Percentiles rank a stretch among this genome's conserved stretches.
These are phyloP conservation scores for Siphamia tubifer DNA, from an alignment of 2,113 vertebrate genomes.

Conservation along the genomic window DNA sequence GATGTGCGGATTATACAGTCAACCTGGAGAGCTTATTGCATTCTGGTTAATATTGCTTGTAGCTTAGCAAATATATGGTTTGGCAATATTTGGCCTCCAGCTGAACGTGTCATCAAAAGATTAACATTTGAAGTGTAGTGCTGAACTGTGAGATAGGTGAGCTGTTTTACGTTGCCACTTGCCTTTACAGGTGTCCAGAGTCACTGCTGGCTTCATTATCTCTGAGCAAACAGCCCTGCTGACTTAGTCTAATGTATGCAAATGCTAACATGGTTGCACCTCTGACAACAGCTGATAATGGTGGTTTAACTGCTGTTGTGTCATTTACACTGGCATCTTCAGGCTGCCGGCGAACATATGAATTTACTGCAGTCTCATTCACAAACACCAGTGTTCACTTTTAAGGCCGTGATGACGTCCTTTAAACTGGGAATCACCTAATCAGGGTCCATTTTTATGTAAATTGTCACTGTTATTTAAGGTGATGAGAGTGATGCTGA, in stretches of 20 bases:
- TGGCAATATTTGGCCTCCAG: not conserved
- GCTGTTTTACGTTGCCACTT: conserved; percentile 7
- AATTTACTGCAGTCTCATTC: not conserved
- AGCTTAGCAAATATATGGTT: not conserved
- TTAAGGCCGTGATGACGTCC: too few relatives aligned
- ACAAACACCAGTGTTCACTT: too few relatives aligned
- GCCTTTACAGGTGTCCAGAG: conserved; percentile 16
- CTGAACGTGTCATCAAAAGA: too few relatives aligned
- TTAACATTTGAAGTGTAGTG: not conserved
- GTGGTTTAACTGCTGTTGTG: conserved; percentile 39
- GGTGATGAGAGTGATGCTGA: too few relatives aligned
- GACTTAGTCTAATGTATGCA: conserved; percentile 55
- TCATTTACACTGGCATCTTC: conserved; percentile 24
- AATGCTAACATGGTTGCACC: conserved; percentile 48
- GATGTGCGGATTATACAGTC: too few relatives aligned
- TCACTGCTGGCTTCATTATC: conserved; percentile 54
- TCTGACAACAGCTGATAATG: conserved; percentile 45
- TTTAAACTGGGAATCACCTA: too few relatives aligned
- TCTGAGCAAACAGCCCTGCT: conserved; percentile 49
- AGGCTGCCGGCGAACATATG: not conserved
- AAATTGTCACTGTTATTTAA: too few relatives aligned
- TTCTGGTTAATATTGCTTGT: too few relatives aligned
- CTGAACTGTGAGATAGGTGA: not conserved
- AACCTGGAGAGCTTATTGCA: too few relatives aligned
- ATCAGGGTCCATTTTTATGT: too few relatives aligned